Evolutionary conservation across 2,113 vertebrate genomes (phyloP).

Genomic region (Globicephala melas): DNA sequence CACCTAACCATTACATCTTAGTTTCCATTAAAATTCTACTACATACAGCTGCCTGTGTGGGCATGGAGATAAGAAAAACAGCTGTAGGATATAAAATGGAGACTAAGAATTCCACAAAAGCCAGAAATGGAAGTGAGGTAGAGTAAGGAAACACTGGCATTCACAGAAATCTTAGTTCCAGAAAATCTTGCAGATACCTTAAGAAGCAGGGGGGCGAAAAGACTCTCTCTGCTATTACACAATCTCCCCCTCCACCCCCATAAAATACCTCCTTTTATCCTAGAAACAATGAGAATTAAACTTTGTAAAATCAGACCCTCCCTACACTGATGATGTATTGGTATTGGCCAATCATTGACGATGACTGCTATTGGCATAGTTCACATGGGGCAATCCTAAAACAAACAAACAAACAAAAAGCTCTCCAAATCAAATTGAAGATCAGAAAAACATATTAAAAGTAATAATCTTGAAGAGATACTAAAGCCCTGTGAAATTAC

Average conservation of each 20-base stretch:
- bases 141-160: not conserved
- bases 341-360: not conserved
- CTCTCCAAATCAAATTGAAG: not conserved
- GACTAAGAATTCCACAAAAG: not conserved
- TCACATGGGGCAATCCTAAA: not conserved
- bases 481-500: not conserved
- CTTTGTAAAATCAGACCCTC: not conserved
- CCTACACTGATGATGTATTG: not conserved
- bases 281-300: not conserved
- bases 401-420: not conserved
- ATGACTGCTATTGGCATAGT: not conserved
- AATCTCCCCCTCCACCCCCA: rapidly evolving
- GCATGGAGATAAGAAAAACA: not conserved
- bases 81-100: not conserved
- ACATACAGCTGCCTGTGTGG: not conserved
- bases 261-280: not conserved
- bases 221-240: not conserved
- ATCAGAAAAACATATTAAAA: not conserved
- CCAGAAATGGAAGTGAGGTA: not conserved
- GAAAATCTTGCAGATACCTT: not conserved
- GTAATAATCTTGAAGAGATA: not conserved
- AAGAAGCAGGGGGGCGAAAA: not conserved
- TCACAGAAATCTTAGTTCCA: not conserved
- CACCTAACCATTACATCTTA: not conserved
- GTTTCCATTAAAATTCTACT: not conserved